Evolutionary conservation across 2,888 invertebrate species (phyloP).

Genomic region (Trichopoda pennipes): DNA sequence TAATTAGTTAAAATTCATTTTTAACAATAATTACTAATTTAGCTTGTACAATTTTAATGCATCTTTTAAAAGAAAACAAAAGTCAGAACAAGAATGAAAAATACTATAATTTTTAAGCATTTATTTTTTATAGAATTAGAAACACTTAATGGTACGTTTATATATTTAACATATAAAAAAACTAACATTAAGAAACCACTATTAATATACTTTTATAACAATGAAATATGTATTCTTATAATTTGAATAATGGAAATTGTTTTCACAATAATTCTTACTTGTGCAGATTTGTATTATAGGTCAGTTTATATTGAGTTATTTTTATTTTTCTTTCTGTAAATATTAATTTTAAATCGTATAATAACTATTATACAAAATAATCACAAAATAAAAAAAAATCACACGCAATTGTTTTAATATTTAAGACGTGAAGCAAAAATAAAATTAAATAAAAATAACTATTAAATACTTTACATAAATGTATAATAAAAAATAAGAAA

Average conservation of each 20-base stretch:
- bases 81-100: constrained; percentile 51
- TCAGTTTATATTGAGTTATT: constrained; percentile 43
- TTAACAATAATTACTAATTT: constrained; percentile 29
- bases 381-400: constrained; percentile 29
- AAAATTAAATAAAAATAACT: constrained; percentile 35
- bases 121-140: constrained; percentile 54
- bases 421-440: constrained; percentile 44
- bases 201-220: constrained; percentile 22
- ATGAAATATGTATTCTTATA: constrained; percentile 33
- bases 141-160: constrained; percentile 47
- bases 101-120: constrained; percentile 65
- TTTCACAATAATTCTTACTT: neutral
- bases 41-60: constrained; percentile 58
- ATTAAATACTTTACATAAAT: constrained; percentile 62
- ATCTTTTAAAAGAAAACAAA: constrained; percentile 36
- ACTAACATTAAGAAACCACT: neutral
- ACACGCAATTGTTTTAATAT: constrained; percentile 59
- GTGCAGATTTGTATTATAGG: constrained; percentile 7
- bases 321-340: constrained; percentile 61
- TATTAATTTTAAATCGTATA: constrained; percentile 60
- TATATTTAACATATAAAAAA: constrained; percentile 41
- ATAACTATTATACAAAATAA: constrained; percentile 34
- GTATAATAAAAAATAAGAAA: constrained; percentile 56
- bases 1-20: constrained; percentile 15
- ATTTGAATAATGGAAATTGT: constrained; percentile 1